phyloP scores from a whole-genome alignment of 2,888 invertebrate species.

The Ramazzottius varieornatus region DNA sequence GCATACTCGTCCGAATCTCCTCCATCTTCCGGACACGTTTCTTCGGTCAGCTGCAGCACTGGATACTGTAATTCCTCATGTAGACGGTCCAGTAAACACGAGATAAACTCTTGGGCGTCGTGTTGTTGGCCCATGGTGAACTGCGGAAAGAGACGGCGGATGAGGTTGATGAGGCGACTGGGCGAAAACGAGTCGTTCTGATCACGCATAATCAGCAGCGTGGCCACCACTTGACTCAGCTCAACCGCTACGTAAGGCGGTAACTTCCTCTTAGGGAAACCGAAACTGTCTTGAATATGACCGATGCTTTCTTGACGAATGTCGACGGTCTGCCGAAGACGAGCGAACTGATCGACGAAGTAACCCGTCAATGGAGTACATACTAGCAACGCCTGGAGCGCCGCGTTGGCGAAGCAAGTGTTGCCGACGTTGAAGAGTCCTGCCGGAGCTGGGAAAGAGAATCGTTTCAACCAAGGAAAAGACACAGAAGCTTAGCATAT shows the following conservation, averaged over 20 bases:
- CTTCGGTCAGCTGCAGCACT: not conserved
- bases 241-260: not conserved
- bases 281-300: not conserved
- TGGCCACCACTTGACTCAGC: not conserved
- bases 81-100: not conserved
- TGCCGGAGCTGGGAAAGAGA: not conserved
- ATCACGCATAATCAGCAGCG: not conserved
- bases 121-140: not conserved
- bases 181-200: not conserved
- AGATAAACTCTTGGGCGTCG: not conserved
- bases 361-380: not conserved
- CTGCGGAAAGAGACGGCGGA: not conserved
- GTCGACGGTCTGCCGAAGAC: not conserved
- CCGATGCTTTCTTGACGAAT: not conserved
- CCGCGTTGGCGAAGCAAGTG: constrained; percentile 3
- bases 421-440: constrained; percentile 3
- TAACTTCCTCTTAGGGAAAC: not conserved
- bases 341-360: not conserved
- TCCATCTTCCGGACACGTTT: not conserved
- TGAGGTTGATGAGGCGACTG: not conserved
- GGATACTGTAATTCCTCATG: not conserved
- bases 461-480: too few species aligned
- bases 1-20: not conserved
- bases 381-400: not conserved
- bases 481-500: not conserved